Base-by-base conservation (phyloP, 2,888 invertebrate genomes). In the Euzophera pinguis region DNA sequence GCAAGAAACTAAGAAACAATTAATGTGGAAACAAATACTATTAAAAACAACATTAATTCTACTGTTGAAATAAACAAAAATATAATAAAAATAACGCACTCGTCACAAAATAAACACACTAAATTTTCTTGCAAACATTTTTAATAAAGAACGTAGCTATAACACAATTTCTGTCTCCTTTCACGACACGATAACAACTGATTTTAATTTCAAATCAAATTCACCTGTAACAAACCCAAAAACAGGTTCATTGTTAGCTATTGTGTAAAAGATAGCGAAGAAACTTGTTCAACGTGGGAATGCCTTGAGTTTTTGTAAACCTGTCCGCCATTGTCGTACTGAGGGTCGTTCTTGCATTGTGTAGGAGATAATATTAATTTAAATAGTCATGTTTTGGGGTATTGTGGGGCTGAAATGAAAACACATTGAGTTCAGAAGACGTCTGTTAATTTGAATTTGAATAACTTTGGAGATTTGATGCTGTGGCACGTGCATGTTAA, bases 241-340 rank as follows among this genome's bases (percentile, higher is more conserved):
- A 47, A 57, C 52, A 47, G 32, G 58, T 65, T 71, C 62, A 61
- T 67, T 71, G 27, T 32, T 10, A 32, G 14, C 56, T 42, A 53
- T 42, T 8, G 41, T 12, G 43, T 53, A 14, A 48, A 59, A 53
- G 60, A 63, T 50, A 54, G 56, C 53, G 43, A 59, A 55, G 32
- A 53, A 69, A 64, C 67, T 61, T 50, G 64, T 68, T 53, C 48
- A 53, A 55, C 67, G 64, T 71, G 70, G 55, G 71, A 71, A 68
- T 52, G 9, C 37, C 49, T 14, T 35, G 38, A 34, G 45, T 59
- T 60, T 60, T 56, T 56, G 27, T 53, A 48, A 50, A 61, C 61
- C 59, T 61, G 61, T 61, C 58, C 32, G 13, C 1, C 41, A 39
- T 50, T 49, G 48, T 49, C 38, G 29, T 9, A 6, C 17, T 14